A percentile compares a stretch with the other conserved stretches of the same genome.
Evolutionary conservation across 1,140 invertebrate species (phyloP).

Genomic region (Chlorops oryzae): DNA sequence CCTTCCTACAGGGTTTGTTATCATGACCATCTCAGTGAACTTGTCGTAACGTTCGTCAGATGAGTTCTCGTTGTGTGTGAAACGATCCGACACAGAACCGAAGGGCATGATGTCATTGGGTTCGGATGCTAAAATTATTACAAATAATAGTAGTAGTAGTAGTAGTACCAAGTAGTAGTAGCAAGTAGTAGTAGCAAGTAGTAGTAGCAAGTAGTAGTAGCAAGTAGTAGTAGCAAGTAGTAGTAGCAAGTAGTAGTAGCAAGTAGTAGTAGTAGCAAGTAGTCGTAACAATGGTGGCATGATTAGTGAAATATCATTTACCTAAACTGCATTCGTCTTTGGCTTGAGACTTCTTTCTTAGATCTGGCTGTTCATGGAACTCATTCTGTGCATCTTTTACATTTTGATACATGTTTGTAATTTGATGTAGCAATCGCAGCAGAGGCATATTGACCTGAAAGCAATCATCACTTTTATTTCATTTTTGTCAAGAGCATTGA

Average conservation of each 20-base stretch:
- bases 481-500: background rate
- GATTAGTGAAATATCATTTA: slow-evolving; percentile 10
- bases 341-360: slow-evolving; percentile 46
- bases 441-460: slow-evolving; percentile 95
- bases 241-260: too few species aligned
- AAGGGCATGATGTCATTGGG: slow-evolving; percentile 54
- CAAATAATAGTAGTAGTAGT: background rate
- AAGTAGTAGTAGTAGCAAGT: too few species aligned
- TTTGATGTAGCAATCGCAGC: slow-evolving; percentile 86
- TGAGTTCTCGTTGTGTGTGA: slow-evolving; percentile 34
- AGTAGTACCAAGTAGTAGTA: too few species aligned
- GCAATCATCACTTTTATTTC: slow-evolving; percentile 18
- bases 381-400: slow-evolving; percentile 91
- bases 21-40: slow-evolving; percentile 41
- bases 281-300: too few species aligned
- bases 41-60: slow-evolving; percentile 48
- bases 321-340: slow-evolving; percentile 48
- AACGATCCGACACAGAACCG: slow-evolving; percentile 41
- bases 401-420: slow-evolving; percentile 96
- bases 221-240: too few species aligned
- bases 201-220: too few species aligned
- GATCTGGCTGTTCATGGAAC: slow-evolving; percentile 64
- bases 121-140: slow-evolving; percentile 61
- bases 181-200: too few species aligned
- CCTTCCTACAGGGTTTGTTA: slow-evolving; percentile 19